Evolutionary conservation across 2,888 invertebrate species (phyloP).

Genomic region (Mesorhabditis spiculigera): DNA sequence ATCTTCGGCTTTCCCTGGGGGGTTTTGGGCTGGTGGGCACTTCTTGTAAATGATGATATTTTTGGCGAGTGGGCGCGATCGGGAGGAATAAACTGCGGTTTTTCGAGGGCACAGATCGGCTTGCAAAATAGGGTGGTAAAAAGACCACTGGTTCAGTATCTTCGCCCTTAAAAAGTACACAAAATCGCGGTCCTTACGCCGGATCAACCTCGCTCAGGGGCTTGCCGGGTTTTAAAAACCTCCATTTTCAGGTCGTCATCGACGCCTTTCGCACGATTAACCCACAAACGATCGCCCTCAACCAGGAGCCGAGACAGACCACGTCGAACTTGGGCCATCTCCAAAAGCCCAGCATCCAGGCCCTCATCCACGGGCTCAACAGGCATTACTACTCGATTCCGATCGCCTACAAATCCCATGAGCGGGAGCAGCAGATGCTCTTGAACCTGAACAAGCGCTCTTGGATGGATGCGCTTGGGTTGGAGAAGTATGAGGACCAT

Average conservation of each 20-base stretch:
- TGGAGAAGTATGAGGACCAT: slow-evolving; percentile 83
- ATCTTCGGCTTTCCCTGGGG: no score
- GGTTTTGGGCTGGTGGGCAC: no score
- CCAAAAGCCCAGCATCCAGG: slow-evolving; percentile 95
- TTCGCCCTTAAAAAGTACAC: no score
- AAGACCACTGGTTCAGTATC: no score
- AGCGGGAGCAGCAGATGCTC: slow-evolving; percentile 97
- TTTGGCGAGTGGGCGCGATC: no score
- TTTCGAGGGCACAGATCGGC: no score
- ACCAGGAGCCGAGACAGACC: slow-evolving; percentile 96
- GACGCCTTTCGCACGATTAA: slow-evolving; percentile 98
- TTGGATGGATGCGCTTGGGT: slow-evolving; percentile 90
- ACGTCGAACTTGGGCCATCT: slow-evolving; percentile 97
- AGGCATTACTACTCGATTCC: slow-evolving; percentile 98
- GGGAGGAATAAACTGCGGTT: no score
- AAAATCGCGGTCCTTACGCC: no score
- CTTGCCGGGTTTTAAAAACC: no score
- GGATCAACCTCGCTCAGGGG: no score
- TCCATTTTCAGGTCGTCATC: slow-evolving; percentile 81
- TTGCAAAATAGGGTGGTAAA: no score
- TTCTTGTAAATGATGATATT: no score
- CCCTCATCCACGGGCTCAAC: slow-evolving; percentile 94
- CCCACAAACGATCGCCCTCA: slow-evolving; percentile 97
- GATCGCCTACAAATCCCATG: slow-evolving; percentile 98
- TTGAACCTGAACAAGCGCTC: slow-evolving; percentile 96